Base-by-base conservation (phyloP, 2,888 invertebrate genomes). In the Ceraclea dissimilis region DNA sequence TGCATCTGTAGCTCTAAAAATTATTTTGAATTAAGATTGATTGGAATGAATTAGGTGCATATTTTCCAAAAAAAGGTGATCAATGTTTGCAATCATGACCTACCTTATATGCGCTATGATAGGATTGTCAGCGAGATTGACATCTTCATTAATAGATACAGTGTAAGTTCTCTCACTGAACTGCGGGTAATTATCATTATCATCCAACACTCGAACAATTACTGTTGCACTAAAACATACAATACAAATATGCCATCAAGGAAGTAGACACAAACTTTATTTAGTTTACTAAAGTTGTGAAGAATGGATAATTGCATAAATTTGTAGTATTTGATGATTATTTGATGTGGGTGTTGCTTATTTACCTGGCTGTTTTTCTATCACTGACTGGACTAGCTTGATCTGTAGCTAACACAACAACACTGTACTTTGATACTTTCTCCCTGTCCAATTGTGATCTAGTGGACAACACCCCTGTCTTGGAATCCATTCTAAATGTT, bases 141-240 rank as follows among this genome's bases (percentile, higher is more conserved):
- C 83, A 71, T 97, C 93, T 71, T 98, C 98, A 2, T 88, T 86
- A 0, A 93, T 84, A 49, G 85, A 84, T 0, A 93, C 88, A 0
- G 90, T 88, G 71, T 95, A 95, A 0, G 92, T 90, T 63, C 91
- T 81, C 71, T 93, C 91, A 50, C 88, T 86, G 71, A 94, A 94
- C 70, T 94, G 93, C 0, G 94, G 94, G 70, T 93, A 93, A 70
- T 94, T 94, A 73, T 94, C 94, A 66, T 93, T 93, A 68, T 93
- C 94, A 65, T 95, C 94, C 51, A 90, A 70, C 5, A 95, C 82
- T 63, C 85, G 85, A 26, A 95, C 85, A 61, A 89, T 81, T 39
- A 95, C 83, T 22, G 88, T 90, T 0, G 94, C 90, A 43, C 83
- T 80, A 68, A 56, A 55, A 58, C 13, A 39, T 33, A 44, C 49